Evolutionary conservation across 2,113 vertebrate species (phyloP), one percentile per base, ranked within the genome.

Genomic region (Pteruthius melanotis): DNA sequence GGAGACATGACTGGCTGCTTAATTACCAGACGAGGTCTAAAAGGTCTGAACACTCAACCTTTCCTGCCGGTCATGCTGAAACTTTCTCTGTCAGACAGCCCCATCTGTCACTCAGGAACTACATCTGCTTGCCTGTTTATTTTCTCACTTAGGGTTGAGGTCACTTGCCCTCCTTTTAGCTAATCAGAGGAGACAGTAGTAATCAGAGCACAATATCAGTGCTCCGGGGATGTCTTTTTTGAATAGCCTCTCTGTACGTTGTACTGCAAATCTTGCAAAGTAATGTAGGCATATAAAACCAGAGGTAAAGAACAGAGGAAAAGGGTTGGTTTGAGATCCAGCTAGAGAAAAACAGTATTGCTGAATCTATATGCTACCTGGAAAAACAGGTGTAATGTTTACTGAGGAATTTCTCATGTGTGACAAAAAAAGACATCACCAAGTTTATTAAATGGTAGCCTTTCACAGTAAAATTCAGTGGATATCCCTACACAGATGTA

Each of bases 141-240:
- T 85, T 93, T 82, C 89, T 76, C 75, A 85, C 42, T 84, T 90
- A 87, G 66, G 78, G 63, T 40, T 91, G 75, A 97, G 91, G 91
- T 94, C 87, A 54, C 63, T 45, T 83, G 74, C 66, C 74, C 78
- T 95, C 53, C 66, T 42, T 93, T 72, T 44, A 88, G 65, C 59
- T 97, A 96, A 94, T 82, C 93, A 94, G 90, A 94, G 63, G 75
- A 94, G 93, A 95, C 59, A 88, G 85, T 31, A 54, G 47, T 35
- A 95, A 94, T 95, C 84, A 94, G 91, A 96, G 84, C 63, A 80
- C 31, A 35, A 4, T 42, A 77, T 59, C 82, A 66, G 42, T 63
- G 71, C 63, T 83, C 76, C 5, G 1, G 47, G 56, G 71, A 74
- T 54, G 35, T 54, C 54, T 54, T 35, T 70, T 77, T 65, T 83